phyloP scores from a whole-genome alignment of 1,140 invertebrate genomes.

The Teleopsis dalmanni region DNA sequence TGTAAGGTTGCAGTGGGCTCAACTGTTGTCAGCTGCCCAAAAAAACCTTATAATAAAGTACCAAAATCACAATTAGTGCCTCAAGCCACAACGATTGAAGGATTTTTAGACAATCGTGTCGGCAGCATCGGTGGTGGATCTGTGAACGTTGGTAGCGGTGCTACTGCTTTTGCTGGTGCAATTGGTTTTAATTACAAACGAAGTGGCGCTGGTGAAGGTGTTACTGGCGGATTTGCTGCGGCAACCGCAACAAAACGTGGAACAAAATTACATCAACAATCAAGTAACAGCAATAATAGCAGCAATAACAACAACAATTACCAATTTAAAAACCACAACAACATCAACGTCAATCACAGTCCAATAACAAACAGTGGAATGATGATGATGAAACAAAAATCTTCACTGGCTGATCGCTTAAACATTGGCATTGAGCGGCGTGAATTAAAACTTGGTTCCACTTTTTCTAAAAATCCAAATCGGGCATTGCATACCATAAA shows the following conservation, averaged over 20 bases:
- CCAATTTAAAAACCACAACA: conserved; percentile 8
- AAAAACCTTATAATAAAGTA: no score
- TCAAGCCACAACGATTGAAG: no score
- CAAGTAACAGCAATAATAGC: conserved; percentile 1
- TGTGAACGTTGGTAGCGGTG: no score
- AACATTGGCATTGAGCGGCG: conserved; percentile 63
- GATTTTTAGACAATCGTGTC: no score
- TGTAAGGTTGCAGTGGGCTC: no score
- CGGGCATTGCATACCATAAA: conserved; percentile 76
- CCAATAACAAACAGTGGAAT: not conserved
- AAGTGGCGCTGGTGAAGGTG: not conserved
- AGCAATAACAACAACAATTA: conserved; percentile 8
- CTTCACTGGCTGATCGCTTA: conserved; percentile 46
- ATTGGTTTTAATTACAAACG: not conserved
- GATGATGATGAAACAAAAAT: conserved; percentile 41
- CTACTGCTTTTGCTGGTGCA: not conserved
- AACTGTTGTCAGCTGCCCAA: no score
- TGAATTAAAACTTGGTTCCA: conserved; percentile 75
- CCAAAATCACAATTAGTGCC: no score
- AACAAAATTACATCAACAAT: conserved; percentile 5
- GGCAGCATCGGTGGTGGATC: no score
- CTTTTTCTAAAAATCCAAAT: conserved; percentile 54
- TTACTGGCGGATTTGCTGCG: not conserved
- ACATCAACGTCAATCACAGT: conserved; percentile 11
- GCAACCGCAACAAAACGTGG: not conserved